phyloP scores from a whole-genome alignment of 1,140 invertebrate species.

The Philopotamus ludificatus region DNA sequence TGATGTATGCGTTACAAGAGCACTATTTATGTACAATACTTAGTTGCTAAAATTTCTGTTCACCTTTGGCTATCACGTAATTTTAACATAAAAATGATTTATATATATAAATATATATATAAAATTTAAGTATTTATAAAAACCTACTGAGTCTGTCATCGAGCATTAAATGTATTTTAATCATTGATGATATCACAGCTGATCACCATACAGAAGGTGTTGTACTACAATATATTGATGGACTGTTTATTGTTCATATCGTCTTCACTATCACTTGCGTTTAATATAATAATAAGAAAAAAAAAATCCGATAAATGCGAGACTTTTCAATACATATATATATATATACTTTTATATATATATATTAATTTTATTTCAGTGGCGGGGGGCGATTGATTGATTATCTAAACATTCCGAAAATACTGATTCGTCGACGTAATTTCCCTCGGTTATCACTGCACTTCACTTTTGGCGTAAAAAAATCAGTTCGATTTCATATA shows the following conservation, averaged over 20 bases:
- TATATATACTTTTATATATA: too few species aligned
- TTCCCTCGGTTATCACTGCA: too few species aligned
- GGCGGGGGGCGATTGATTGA: too few species aligned
- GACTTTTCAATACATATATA: too few species aligned
- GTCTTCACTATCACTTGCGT: background rate
- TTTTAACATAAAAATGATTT: conserved; percentile 5
- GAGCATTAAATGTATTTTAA: conserved; percentile 7
- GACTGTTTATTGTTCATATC: background rate
- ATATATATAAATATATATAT: too few species aligned
- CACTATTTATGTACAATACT: conserved; percentile 21
- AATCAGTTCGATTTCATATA: too few species aligned
- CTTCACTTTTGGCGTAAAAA: too few species aligned
- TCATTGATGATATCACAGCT: conserved; percentile 22
- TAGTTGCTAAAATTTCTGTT: conserved; percentile 26
- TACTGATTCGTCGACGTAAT: too few species aligned
- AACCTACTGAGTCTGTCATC: conserved; percentile 7
- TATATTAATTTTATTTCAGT: too few species aligned
- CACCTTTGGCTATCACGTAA: conserved; percentile 26
- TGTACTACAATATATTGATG: conserved; percentile 4
- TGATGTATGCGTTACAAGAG: conserved; percentile 13
- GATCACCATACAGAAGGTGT: conserved; percentile 12
- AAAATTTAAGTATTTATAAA: background rate
- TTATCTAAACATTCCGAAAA: too few species aligned
- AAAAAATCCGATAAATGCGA: too few species aligned
- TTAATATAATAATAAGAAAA: too few species aligned